These are phyloP conservation scores for Diphyllodes magnificus DNA, from an alignment of 2,113 vertebrate genomes.

Conservation along the genomic window DNA sequence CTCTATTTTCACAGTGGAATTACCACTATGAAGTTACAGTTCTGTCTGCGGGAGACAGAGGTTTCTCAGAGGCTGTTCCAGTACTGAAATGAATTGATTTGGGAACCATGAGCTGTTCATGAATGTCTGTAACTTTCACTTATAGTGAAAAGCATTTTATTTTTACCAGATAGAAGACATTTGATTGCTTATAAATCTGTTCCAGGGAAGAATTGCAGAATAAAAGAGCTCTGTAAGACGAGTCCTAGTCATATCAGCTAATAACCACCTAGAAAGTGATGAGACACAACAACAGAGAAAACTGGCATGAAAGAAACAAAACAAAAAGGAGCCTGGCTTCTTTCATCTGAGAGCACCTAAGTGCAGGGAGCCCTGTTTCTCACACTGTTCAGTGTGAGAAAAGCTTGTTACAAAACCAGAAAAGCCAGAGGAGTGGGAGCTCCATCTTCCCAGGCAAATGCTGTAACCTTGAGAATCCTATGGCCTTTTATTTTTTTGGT, in stretches of 20 bases:
- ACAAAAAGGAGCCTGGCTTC: not conserved
- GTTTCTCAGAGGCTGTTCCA: constrained; percentile 11
- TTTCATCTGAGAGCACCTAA: not conserved
- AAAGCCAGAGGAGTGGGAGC: not conserved
- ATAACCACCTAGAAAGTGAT: not conserved
- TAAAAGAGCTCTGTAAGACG: not conserved
- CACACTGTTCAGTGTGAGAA: not conserved
- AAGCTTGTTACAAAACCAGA: not conserved
- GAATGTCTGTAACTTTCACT: not conserved
- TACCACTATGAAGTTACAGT: not conserved
- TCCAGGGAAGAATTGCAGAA: not conserved
- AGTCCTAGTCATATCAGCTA: not conserved
- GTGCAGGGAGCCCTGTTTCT: not conserved
- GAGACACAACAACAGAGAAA: not conserved
- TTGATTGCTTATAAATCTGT: not conserved
- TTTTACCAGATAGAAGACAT: not conserved
- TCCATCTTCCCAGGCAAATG: not conserved
- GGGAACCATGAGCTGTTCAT: not conserved
- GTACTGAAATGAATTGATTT: constrained; percentile 15
- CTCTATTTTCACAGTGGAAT: not conserved
- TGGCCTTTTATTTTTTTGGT: not conserved
- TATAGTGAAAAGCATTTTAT: not conserved
- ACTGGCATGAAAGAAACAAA: not conserved
- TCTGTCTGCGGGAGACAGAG: not conserved
- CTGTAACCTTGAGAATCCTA: not conserved